These are phyloP conservation scores for Tenrec ecaudatus DNA, from an alignment of 2,113 vertebrate genomes.

Conservation along the genomic window DNA sequence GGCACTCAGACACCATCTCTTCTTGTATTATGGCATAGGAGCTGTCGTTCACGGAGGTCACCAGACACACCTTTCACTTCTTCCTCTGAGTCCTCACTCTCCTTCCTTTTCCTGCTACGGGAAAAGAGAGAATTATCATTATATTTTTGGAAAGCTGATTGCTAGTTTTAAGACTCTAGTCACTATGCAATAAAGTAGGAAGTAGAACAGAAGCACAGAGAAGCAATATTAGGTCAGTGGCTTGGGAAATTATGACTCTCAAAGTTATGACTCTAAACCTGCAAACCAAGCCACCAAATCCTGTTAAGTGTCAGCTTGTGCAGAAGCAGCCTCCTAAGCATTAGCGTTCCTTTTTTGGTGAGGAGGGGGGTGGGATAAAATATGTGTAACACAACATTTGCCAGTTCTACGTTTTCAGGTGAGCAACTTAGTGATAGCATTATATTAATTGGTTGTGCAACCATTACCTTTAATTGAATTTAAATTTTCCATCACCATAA, in stretches of 20 bases:
- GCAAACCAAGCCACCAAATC: background rate
- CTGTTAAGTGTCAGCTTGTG: background rate
- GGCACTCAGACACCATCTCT: background rate
- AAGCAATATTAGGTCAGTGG: background rate
- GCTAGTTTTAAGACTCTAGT: background rate
- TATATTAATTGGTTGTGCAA: background rate
- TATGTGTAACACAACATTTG: too few relatives aligned
- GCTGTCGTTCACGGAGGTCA: background rate
- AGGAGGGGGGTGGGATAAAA: background rate
- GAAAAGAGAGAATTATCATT: background rate
- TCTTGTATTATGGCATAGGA: background rate
- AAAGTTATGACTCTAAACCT: background rate
- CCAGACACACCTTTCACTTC: background rate
- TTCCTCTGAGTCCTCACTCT: background rate
- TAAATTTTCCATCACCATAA: background rate
- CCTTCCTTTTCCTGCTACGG: background rate
- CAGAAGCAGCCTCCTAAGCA: background rate
- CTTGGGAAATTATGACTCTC: background rate
- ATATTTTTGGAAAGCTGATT: background rate
- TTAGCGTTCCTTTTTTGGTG: background rate
- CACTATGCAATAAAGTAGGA: background rate
- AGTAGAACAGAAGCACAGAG: background rate
- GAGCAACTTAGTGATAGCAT: background rate
- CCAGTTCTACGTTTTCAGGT: background rate
- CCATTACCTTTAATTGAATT: background rate